A percentile compares a stretch with the other conserved stretches of the same genome.
Conservation (phyloP, 2,113 vertebrate species). For the Numida meleagris region DNA sequence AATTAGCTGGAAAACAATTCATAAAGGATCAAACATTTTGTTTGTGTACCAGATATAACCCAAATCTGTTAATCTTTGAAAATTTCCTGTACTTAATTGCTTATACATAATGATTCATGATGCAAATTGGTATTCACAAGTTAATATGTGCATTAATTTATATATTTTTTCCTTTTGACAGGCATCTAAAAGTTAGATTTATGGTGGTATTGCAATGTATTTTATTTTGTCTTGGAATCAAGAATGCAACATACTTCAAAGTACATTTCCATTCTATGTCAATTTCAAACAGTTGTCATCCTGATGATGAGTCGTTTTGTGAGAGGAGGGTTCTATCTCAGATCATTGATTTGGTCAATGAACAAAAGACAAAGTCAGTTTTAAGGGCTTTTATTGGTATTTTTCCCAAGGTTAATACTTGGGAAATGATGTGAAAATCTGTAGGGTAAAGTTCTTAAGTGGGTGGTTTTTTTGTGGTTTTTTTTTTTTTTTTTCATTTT, state of each 20-base stretch:
- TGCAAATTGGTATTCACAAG: conserved; percentile 16
- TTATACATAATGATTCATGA: conserved; percentile 39
- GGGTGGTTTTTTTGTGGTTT: too few species aligned
- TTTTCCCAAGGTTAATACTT: background rate
- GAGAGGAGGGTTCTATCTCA: background rate
- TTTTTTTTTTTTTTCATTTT: background rate
- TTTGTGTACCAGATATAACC: conserved; percentile 38
- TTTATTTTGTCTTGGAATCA: conserved; percentile 29
- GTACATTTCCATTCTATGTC: background rate
- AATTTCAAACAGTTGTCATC: conserved; percentile 28
- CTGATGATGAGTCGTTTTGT: background rate
- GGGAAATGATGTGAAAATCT: background rate
- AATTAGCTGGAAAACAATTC: conserved; percentile 35
- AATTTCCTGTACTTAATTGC: conserved; percentile 40
- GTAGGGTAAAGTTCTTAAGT: background rate
- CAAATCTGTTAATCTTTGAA: conserved; percentile 24
- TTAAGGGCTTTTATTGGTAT: background rate
- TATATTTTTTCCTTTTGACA: background rate
- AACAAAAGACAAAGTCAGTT: conserved; percentile 18
- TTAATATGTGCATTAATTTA: background rate
- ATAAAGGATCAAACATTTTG: conserved; percentile 46
- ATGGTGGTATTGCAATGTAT: background rate
- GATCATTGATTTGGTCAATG: conserved; percentile 11
- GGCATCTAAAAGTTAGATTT: background rate
- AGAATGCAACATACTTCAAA: background rate